Evolutionary conservation across 1,140 invertebrate genomes (phyloP), one percentile per base, ranked within the genome.

Genomic region (Trichonephila inaurata): DNA sequence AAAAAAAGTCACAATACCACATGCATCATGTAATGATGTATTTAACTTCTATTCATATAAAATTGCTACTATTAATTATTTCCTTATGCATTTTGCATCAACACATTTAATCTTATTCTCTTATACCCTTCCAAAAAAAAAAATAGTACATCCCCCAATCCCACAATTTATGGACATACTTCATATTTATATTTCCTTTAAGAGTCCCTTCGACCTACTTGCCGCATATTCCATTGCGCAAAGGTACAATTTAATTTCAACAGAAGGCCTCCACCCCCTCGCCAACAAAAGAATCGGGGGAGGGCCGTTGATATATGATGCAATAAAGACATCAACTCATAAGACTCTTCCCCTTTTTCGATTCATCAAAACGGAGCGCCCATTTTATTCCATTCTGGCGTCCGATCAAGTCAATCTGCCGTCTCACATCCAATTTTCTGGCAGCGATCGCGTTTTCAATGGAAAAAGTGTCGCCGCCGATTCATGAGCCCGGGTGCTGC

Each of bases 311-410:
- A 88, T 88, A 64, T 88, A 88, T 33, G 86, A 66, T n/a, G 86
- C 86, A 88, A 88, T 88, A 66, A 88, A 88, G 86, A 88, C 86
- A 88, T 62, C 60, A 66, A 66, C 86, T 66, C 62, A 88, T 88
- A 88, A 88, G 86, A 88, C 61, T 66, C 86, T 62, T 24, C 86
- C 18, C n/a, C 86, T 64, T 88, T 64, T 64, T 66, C 86, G 21
- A 88, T 88, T 61, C 60, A 88, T 88, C 86, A 88, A 62, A 66
- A 88, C 40, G 62, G 40, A 88, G 86, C 86, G 44, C 40, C 44
- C 83, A 88, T 88, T 64, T 77, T 88, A 69, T 88, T 66, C 86
- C 62, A 88, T 88, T 66, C 58, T 66, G 86, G 86, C 60, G 66
- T 24, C 24, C 24, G 86, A 44, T 64, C 86, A 40, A 88, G 18